These are phyloP conservation scores for Acipenser transmontanus DNA, from an alignment of 2,797 vertebrate species.

Conservation along the genomic window DNA sequence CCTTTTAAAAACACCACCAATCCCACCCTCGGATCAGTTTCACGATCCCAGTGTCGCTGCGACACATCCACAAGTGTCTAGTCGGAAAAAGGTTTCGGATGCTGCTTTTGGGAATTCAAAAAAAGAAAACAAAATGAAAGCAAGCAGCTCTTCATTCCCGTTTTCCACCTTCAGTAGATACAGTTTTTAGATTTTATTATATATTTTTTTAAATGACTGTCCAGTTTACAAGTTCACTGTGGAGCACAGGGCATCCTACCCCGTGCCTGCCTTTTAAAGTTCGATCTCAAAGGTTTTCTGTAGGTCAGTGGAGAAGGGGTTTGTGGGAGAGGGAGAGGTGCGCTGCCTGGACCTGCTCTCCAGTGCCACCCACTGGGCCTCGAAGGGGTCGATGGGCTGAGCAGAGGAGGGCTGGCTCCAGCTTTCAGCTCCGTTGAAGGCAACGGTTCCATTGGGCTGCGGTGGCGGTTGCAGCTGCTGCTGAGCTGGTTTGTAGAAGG, in stretches of 20 bases:
- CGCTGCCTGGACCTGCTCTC: conserved; percentile 84
- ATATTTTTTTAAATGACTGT: conserved; percentile 2
- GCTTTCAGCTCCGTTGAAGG: conserved; percentile 68
- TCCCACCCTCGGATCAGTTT: background rate
- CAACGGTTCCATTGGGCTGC: conserved; percentile 47
- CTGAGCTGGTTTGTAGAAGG: conserved; percentile 42
- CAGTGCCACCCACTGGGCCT: conserved; percentile 93
- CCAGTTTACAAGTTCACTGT: conserved; percentile 39
- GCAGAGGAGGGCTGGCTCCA: conserved; percentile 52
- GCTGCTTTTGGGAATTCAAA: conserved; percentile 26
- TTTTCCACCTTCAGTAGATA: conserved; percentile 2
- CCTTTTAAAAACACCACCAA: background rate
- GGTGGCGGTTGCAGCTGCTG: background rate
- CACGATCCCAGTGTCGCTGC: conserved; percentile 18
- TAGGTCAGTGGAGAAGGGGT: conserved; percentile 94
- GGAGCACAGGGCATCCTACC: conserved; percentile 26
- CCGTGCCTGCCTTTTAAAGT: conserved; percentile 65
- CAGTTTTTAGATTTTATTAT: conserved; percentile 5
- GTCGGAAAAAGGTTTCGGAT: conserved; percentile 16
- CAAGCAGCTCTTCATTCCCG: conserved; percentile 27
- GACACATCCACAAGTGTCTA: conserved; percentile 34
- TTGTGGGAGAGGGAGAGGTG: conserved; percentile 90
- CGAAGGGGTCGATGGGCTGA: conserved; percentile 75
- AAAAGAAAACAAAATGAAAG: conserved; percentile 38
- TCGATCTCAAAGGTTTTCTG: conserved; percentile 98